Evolutionary conservation across 2,113 vertebrate genomes (phyloP).

Genomic region (Trematocara nigrifrons): DNA sequence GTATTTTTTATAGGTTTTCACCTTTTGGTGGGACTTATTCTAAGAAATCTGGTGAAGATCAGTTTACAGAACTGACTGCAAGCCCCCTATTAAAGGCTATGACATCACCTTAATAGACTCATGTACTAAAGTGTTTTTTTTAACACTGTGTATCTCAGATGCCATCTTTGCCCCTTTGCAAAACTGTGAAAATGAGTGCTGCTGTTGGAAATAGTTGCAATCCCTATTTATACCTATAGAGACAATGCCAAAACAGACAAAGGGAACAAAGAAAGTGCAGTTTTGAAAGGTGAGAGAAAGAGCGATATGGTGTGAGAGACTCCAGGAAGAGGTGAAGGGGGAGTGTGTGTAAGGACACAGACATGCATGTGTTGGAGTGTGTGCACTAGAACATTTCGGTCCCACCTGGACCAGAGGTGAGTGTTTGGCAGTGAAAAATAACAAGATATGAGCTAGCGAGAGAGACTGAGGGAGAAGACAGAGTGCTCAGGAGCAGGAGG

Average conservation of each 20-base stretch:
- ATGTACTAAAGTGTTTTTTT: background rate
- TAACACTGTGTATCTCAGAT: background rate
- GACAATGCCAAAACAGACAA: background rate
- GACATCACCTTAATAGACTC: background rate
- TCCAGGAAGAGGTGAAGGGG: background rate
- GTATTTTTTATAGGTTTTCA: background rate
- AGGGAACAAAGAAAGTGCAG: background rate
- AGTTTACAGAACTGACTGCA: background rate
- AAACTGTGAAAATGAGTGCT: background rate
- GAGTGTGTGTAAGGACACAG: background rate
- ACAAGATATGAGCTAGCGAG: background rate
- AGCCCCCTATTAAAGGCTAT: background rate
- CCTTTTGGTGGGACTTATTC: background rate
- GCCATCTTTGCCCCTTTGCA: background rate
- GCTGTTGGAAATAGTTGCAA: background rate
- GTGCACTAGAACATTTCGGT: background rate
- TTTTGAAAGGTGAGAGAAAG: background rate
- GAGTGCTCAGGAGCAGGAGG: background rate
- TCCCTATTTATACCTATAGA: background rate
- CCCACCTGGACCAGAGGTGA: background rate
- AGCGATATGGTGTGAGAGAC: background rate
- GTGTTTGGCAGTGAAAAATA: slow-evolving; percentile 1
- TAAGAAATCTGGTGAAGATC: background rate
- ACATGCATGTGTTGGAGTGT: background rate
- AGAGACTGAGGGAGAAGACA: background rate